Evolutionary conservation across 30 jellyfish, hydroid and myxozoan species (phyloP).

Genomic region (Chrysaora quinquecirrha): DNA sequence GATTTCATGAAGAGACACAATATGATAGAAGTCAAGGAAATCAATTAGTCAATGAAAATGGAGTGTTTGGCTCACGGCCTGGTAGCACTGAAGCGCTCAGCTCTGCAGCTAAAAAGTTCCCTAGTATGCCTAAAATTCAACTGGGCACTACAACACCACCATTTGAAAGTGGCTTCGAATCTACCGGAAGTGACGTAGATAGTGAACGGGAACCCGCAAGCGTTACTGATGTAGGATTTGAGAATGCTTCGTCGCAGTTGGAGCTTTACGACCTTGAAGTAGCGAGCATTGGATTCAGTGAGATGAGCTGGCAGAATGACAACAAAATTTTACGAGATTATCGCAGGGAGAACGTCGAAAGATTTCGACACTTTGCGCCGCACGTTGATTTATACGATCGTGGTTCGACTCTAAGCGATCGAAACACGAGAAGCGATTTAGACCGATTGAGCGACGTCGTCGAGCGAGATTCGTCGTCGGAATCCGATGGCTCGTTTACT

Average conservation of each 20-base stretch:
- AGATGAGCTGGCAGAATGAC: constrained; percentile 92
- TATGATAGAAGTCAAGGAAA: constrained; percentile 1
- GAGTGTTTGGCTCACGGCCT: background rate
- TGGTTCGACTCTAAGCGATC: constrained; percentile 52
- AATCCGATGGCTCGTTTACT: constrained; percentile 86
- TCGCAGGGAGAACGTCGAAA: constrained; percentile 53
- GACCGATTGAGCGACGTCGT: constrained; percentile 62
- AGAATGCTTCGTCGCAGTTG: constrained; percentile 65
- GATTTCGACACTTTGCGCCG: constrained; percentile 50
- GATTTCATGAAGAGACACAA: background rate
- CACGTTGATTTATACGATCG: constrained; percentile 31
- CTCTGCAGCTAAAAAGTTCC: background rate
- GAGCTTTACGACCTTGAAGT: constrained; percentile 85
- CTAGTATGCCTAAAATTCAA: constrained; percentile 15
- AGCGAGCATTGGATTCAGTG: constrained; percentile 88
- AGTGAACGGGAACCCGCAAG: constrained; percentile 53
- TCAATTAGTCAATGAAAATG: constrained; percentile 28
- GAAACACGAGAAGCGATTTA: constrained; percentile 42
- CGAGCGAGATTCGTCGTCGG: constrained; percentile 66
- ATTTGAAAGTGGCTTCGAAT: constrained; percentile 84
- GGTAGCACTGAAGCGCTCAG: background rate
- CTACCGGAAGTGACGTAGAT: constrained; percentile 83
- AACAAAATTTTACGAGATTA: constrained; percentile 55
- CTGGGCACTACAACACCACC: constrained; percentile 74
- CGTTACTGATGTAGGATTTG: constrained; percentile 33